Evolutionary conservation across 2,113 vertebrate genomes (phyloP), one percentile per base, ranked within the genome.

Genomic region (Diglossa brunneiventris): DNA sequence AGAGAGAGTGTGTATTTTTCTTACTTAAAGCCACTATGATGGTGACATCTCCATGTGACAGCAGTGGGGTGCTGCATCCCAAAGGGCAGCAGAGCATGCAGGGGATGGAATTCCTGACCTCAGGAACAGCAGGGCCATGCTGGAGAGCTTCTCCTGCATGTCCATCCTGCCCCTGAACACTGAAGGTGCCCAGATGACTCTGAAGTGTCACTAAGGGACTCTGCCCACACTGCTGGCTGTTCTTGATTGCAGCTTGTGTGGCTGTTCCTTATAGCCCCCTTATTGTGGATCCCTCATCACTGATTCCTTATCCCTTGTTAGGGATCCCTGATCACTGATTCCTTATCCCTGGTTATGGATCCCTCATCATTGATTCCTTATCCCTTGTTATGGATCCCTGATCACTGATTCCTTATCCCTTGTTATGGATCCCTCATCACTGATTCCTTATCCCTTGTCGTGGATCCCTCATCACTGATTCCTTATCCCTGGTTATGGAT

Each of bases 141-240:
- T 61, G 53, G n/a, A 72, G 35, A 49, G 14, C 44, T 15, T 2
- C 2, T 5, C 6, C 16, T 9, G 3, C 4, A 1, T 7, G 0
- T 76, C 63, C 37, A 19, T 56, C 58, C 62, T 37, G 13, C 10
- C 35, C 35, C 52, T 30, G 61, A 35, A 9, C 61, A 23, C n/a
- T 49, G 22, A 24, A 15, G 31, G 13, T 47, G 47, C 33, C 39
- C 52, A 21, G 49, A n/a, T 18, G 47, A 15, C 73, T 41, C 55
- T 49, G 31, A 49, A 24, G 28, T 37, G 15, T 26, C 50, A 17
- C 55, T 46, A 3, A 31, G 10, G 55, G 26, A 42, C 17, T 41
- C 31, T 13, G 10, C 35, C 27, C 28, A 35, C 2, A 3, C n/a
- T 73, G 27, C 18, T 52, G 78, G 55, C 7, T 42, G 5, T 20